Percentiles rank a stretch among this genome's conserved stretches.
Evolutionary conservation across 1,140 invertebrate species (phyloP).

Genomic region (Diprion similis): DNA sequence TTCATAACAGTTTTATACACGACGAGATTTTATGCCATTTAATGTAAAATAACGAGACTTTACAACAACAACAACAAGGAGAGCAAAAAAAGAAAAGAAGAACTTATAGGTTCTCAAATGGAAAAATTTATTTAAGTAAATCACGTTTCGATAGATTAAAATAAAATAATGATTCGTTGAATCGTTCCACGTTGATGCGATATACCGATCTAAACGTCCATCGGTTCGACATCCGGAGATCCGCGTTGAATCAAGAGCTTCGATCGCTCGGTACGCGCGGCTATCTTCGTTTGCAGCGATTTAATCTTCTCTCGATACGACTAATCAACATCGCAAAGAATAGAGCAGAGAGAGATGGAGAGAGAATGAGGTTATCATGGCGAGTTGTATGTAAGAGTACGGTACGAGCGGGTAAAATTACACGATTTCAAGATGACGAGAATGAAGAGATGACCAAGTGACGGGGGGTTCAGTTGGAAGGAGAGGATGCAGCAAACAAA

Average conservation of each 20-base stretch:
- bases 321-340: constrained; percentile 59
- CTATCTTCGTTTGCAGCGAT: constrained; percentile 86
- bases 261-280: constrained; percentile 84
- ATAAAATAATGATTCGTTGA: not conserved
- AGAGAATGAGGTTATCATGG: constrained; percentile 25
- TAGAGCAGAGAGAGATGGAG: constrained; percentile 39
- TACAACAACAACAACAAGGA: not conserved
- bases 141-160: not conserved
- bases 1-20: constrained; percentile 8
- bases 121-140: constrained; percentile 1
- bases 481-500: constrained; percentile 68
- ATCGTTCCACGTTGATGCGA: not conserved
- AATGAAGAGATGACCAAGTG: constrained; percentile 47
- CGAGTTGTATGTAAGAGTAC: constrained; percentile 19
- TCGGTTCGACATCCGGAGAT: constrained; percentile 77
- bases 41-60: not conserved
- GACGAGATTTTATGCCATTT: not conserved
- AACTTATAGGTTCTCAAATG: not conserved
- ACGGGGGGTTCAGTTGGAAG: constrained; percentile 40
- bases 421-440: constrained; percentile 17
- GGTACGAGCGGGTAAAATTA: constrained; percentile 32
- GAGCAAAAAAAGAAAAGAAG: not conserved
- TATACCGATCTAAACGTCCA: constrained; percentile 64
- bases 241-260: constrained; percentile 86
- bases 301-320: constrained; percentile 84